Base-by-base conservation (phyloP, 1,140 invertebrate genomes). In the Brachystomella parvula region DNA sequence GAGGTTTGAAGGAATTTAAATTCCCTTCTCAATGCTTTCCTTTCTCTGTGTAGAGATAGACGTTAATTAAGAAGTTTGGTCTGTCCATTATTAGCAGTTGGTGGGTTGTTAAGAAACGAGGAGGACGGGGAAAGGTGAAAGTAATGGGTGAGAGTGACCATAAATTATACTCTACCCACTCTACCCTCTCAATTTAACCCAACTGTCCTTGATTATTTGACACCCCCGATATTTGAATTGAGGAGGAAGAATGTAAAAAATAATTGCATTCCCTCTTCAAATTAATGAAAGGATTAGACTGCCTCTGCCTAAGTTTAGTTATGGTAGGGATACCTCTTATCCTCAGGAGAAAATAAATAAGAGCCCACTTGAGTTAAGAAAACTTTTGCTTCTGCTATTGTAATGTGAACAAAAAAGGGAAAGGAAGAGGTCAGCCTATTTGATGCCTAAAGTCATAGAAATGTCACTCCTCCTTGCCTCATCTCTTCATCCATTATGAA, bases 401-500 rank as follows among this genome's bases (percentile, higher is more conserved):
- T 24, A 12, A 6, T 9, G 24, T 53, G 24, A 53, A 53, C 24
- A 6, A 24, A 24, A 53, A 6, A 24, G 24, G 24, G 19, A 39
- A 19, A 19, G 49, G 24, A 15, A 6, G 24, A 53, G 49, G 49
- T 53, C 15, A 26, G 9, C 15, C 24, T 24, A 53, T 26, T 53
- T 24, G 49, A 24, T 53, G 49, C 12, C 15, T 24, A 15, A 3
- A 53, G 49, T 15, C 49, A 53, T 12, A 26, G 49, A 53, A 53
- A 53, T 53, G 49, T 53, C 49, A 53, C 12, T 15, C 12, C 49
- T 19, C 49, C 24, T 24, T 24, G 9, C 21, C 49, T 53, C 15
- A 24, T 15, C 49, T 24, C 49, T 53, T 53, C 49, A 53, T 53
- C 12, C 9, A 53, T 53, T 53, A 53, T 53, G 49, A 53, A 53